Conservation (phyloP, 64 coral and sea anemone genomes). For the Montipora sp. region DNA sequence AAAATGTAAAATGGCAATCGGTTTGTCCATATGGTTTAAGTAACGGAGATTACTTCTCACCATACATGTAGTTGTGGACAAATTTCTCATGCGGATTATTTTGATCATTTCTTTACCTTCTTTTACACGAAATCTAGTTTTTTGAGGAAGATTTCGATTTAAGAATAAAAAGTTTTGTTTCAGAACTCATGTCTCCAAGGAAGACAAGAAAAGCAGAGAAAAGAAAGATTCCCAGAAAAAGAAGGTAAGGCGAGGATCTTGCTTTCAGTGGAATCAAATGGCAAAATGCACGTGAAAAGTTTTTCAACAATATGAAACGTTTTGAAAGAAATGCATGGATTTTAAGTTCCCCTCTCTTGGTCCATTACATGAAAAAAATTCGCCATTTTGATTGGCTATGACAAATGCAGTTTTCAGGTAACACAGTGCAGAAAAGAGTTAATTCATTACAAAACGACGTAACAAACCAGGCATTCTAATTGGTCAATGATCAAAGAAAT, state of each 20-base stretch:
- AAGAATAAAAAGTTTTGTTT: neutral
- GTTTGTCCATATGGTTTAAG: no score
- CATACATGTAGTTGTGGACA: no score
- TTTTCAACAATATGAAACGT: neutral
- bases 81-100: no score
- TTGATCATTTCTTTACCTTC: no score
- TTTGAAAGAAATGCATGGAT: neutral
- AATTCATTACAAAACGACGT: no score
- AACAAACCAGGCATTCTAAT: no score
- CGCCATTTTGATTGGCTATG: neutral
- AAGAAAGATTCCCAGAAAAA: constrained; percentile 87
- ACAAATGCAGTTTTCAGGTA: neutral
- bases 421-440: no score
- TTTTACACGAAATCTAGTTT: no score
- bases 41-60: no score
- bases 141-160: neutral
- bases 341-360: no score
- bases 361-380: neutral
- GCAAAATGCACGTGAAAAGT: neutral
- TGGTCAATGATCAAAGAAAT: no score
- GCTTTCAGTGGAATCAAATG: neutral
- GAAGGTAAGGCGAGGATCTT: constrained; percentile 26
- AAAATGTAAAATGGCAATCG: no score
- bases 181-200: constrained; percentile 83
- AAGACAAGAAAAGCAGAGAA: constrained; percentile 92